Conservation (phyloP, 92 coral and sea anemone species). For the Siderastrea radians region DNA sequence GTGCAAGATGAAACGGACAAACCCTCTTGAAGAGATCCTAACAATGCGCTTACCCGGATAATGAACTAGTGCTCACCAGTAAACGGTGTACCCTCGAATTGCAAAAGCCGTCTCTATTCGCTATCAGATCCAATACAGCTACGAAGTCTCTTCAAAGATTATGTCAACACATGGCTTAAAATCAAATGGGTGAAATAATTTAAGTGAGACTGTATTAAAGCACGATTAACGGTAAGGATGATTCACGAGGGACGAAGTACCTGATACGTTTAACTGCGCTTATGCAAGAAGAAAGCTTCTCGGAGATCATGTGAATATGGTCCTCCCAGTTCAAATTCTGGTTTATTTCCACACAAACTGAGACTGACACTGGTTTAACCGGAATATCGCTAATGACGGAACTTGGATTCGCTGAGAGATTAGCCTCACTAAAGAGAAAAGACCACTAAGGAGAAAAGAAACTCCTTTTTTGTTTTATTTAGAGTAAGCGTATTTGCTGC, state of each 20-base stretch:
- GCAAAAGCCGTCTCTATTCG: too few species aligned
- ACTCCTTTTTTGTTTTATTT: background rate
- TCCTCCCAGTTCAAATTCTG: too few species aligned
- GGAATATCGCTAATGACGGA: background rate
- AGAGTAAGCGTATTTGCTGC: background rate
- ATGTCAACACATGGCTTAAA: too few species aligned
- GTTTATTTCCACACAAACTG: background rate
- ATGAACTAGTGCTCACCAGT: too few species aligned
- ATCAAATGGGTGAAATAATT: background rate
- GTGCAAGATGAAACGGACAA: too few species aligned
- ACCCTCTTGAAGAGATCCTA: too few species aligned
- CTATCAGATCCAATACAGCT: too few species aligned
- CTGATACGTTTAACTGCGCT: background rate
- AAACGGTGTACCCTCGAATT: too few species aligned
- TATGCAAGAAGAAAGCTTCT: background rate
- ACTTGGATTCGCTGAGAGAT: background rate
- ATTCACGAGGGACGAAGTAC: background rate
- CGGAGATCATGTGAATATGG: background rate
- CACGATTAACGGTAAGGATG: background rate
- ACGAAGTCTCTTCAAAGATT: too few species aligned
- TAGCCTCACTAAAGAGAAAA: too few species aligned
- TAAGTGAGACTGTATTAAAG: too few species aligned
- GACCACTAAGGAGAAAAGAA: background rate
- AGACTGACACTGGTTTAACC: background rate
- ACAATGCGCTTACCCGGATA: too few species aligned